Conservation (phyloP, 35 echinoderm and acorn worm genomes). For the Heliocidaris erythrogramma region DNA sequence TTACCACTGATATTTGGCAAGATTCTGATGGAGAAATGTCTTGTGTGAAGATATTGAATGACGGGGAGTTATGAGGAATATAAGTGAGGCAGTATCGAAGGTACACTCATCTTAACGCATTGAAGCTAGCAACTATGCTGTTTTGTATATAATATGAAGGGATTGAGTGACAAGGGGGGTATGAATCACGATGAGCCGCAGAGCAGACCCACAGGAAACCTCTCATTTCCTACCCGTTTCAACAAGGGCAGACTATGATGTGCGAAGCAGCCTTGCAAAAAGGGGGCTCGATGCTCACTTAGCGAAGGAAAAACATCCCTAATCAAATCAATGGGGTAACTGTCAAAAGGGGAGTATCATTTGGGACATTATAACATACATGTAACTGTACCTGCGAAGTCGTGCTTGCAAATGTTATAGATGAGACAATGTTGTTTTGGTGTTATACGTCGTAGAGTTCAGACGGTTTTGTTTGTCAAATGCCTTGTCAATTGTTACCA, state of each 20-base stretch:
- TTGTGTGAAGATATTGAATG: neutral
- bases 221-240: slow-evolving; percentile 38
- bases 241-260: slow-evolving; percentile 48
- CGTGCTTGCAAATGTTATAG: neutral
- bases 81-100: neutral
- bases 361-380: slow-evolving; percentile 7
- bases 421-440: neutral
- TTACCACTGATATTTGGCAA: too few relatives aligned
- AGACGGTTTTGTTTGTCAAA: neutral
- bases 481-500: neutral
- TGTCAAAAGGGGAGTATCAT: slow-evolving; percentile 24
- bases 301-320: slow-evolving; percentile 10
- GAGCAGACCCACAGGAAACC: slow-evolving; percentile 36
- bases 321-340: slow-evolving; percentile 38
- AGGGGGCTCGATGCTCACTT: neutral
- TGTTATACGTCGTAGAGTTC: neutral
- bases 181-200: slow-evolving; percentile 40
- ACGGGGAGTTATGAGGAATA: neutral
- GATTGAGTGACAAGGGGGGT: slow-evolving; percentile 31
- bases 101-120: neutral
- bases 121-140: neutral
- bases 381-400: slow-evolving; percentile 16
- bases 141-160: neutral
- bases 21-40: too few relatives aligned
- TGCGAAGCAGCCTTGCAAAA: neutral